Evolutionary conservation across 1,140 invertebrate species (phyloP), one percentile per base, ranked within the genome.

Genomic region (Tribolium madens): DNA sequence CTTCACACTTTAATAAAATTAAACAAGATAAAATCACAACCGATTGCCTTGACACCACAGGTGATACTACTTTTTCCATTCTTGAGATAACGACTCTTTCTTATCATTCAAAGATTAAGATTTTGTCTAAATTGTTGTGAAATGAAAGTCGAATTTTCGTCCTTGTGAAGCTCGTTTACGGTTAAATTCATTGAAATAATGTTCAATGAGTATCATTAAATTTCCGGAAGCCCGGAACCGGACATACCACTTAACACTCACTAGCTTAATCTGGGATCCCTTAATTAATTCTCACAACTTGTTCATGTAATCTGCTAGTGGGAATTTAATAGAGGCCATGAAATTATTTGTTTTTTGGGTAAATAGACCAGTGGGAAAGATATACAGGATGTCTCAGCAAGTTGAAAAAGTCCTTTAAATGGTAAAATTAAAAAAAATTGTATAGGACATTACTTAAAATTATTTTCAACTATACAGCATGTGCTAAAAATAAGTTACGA

Each of bases 261-360:
- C 57, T 26, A 26, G 26, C 12, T 33, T 64, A 64, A 64, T 64
- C 57, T 64, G 57, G 33, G 57, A 64, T 64, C 57, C n/a, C 52
- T 64, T 33, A 64, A 64, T 64, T 64, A 64, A 64, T 64, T 64
- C 26, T 64, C 57, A 64, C 57, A 64, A 64, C 57, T 64, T 33
- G 57, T 36, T 64, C 57, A 57, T 33, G 26, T 6, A 64, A 36
- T 64, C 53, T 10, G 53, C 53, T 7, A 15, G 3, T 31, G 53
- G 53, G 18, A 31, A 7, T 13, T 17, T 26, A 60, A 60, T 60
- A 17, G 50, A 47, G 46, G 3, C 10, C 26, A 6, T 31, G n/a
- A n/a, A n/a, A n/a, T n/a, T n/a, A n/a, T n/a, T n/a, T n/a, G n/a
- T n/a, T n/a, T n/a, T n/a, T n/a, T n/a, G n/a, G n/a, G n/a, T n/a